phyloP scores from a whole-genome alignment of 2,888 invertebrate species.

The Tenodera sinensis region DNA sequence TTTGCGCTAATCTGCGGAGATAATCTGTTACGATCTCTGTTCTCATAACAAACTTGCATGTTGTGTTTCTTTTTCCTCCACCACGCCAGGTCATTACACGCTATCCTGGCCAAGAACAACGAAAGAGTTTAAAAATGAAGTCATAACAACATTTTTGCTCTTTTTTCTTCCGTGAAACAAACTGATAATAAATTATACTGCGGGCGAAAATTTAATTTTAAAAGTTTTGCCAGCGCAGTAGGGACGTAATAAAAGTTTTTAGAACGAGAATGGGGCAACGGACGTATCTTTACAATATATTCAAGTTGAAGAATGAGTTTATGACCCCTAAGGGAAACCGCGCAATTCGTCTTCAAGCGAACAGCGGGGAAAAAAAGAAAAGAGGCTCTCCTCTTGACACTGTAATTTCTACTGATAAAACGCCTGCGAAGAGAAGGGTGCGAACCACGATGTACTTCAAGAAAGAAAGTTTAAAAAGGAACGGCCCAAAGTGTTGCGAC shows the following conservation, averaged over 20 bases:
- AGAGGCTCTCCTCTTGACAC: not conserved
- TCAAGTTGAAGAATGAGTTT: constrained; percentile 12
- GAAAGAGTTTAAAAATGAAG: not conserved
- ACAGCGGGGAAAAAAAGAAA: not conserved
- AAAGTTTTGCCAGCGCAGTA: not conserved
- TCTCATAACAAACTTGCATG: not conserved
- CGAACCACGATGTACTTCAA: not conserved
- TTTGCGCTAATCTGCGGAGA: not conserved
- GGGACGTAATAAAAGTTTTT: not conserved
- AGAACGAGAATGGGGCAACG: not conserved
- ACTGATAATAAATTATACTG: constrained; percentile 9
- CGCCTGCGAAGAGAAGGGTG: not conserved
- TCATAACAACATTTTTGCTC: not conserved
- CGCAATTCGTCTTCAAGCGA: constrained; percentile 1
- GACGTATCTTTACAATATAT: not conserved
- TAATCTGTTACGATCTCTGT: not conserved
- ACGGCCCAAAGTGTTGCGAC: not conserved
- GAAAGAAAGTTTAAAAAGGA: not conserved
- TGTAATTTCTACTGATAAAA: constrained; percentile 12
- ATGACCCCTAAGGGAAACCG: not conserved
- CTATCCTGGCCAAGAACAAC: not conserved
- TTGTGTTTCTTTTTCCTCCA: not conserved
- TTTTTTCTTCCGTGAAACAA: not conserved
- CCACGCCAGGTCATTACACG: not conserved
- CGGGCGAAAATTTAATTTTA: constrained; percentile 2